Evolutionary conservation across 2,113 vertebrate species (phyloP), one percentile per base, ranked within the genome.

Genomic region (Prochilodus magdalenae): DNA sequence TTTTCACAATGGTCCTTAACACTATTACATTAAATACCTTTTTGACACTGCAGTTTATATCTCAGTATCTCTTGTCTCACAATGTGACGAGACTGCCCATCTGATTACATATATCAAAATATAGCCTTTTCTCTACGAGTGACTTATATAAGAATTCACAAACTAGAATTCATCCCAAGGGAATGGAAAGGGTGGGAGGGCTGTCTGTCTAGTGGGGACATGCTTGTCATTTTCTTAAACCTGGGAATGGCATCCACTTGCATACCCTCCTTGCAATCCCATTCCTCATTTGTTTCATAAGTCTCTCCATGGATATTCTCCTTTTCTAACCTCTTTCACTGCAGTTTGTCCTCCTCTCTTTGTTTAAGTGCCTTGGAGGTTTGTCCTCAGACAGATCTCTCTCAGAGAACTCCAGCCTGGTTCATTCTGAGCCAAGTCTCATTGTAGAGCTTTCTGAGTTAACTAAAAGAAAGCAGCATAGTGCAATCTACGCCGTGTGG

Each of bases 401-500:
- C 18, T 82, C 27, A 84, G 76, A 88, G 85, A 77, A 29, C 59
- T 65, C 53, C 59, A 66, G 57, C 74, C 80, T 82, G 44, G 57
- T 77, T 59, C 49, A 53, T 60, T 53, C 79, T 80, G 70, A 80
- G 26, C 78, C 84, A 84, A 83, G 73, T 65, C 73, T 70, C 36
- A 79, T 79, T 86, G 75, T 81, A 79, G 75, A 67, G 51, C 70
- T 84, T 76, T 69, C 82, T 88, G 30, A 84, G 81, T 84, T 73
- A 84, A 83, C 44, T 24, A 72, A 75, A 60, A 70, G 59, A 62
- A 30, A 84, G 67, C 85, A 91, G 87, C 91, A 86, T 87, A 67
- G 84, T 84, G 81, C 81, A 74, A 90, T 91, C 91, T 89, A 90
- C 91, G 81, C 73, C 81, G 83, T 75, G 62, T 84, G 75, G 81